Base-by-base conservation (phyloP, 2,797 vertebrate species). In the Pyrrhura leucotis region DNA sequence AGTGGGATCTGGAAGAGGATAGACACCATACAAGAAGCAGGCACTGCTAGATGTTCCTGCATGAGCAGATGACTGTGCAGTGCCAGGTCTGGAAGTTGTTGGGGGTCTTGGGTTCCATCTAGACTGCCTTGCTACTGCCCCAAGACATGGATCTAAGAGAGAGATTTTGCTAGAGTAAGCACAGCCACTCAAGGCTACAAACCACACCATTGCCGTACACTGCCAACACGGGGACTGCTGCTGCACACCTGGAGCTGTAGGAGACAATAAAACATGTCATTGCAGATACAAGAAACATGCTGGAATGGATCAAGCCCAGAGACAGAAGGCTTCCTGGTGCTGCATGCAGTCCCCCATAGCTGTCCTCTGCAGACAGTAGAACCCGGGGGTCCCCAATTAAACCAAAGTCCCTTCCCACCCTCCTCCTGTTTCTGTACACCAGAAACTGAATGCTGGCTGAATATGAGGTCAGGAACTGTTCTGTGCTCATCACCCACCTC, bases 1-100 rank as follows among this genome's bases (percentile, higher is more conserved):
- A 74, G 96, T 31, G 33, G 95, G 96, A 77, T 97, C 95, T 50
- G 98, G 94, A 90, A 92, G 42, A 54, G 65, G 59, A 42, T 11
- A 65, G 50, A 90, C 85, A 59, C 89, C 4, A 8, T 94, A 92
- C 69, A 85, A 56, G 33, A 97, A 95, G 90, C 66, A 90, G 85
- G 95, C 93, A 25, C 66, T 93, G 18, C 75, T 62, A 28, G 42
- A 40, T 17, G 11, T 94, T 66, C 93, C 92, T 48, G 37, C 48
- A 81, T 73, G 93, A 65, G 72, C 79, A 88, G 89, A 89, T 45
- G 96, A 62, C 33, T 53, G 86, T 12, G 37, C 59, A 58, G 71
- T 61, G 81, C 62, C 88, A 47, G 35, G 86, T 67, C 85, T 93
- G 85, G 93, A 92, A 65, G 50, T 90, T 65, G 96, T 87, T 7